phyloP scores from a whole-genome alignment of 2,888 invertebrate genomes.

The Julus scandinavius region DNA sequence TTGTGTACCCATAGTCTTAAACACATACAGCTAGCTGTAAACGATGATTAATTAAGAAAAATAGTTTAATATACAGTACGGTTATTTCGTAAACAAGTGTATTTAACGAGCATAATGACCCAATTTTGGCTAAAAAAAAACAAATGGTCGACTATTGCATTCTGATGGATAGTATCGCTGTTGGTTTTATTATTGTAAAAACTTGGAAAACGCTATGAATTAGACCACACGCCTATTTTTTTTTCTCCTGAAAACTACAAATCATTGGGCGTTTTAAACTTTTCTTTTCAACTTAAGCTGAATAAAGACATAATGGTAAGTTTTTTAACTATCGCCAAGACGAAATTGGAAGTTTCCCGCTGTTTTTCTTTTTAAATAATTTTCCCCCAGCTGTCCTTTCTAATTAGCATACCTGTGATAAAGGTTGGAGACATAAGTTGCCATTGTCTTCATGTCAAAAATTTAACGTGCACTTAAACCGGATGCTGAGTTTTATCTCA shows the following conservation, averaged over 20 bases:
- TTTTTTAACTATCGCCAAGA: not conserved
- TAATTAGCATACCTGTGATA: conserved; percentile 25
- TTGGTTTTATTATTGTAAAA: not conserved
- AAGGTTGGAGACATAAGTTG: conserved; percentile 28
- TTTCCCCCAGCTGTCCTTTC: conserved; percentile 34
- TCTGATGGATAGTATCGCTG: too few species aligned
- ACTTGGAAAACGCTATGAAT: not conserved
- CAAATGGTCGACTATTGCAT: too few species aligned
- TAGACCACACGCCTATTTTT: conserved; percentile 23
- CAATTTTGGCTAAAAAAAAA: too few species aligned
- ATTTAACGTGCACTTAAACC: not conserved
- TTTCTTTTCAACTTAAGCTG: not conserved
- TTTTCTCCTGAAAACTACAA: conserved; percentile 9
- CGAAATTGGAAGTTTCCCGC: conserved; percentile 2
- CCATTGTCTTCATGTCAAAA: conserved; percentile 47
- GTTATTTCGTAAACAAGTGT: too few species aligned
- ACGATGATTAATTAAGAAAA: too few species aligned
- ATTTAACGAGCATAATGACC: too few species aligned
- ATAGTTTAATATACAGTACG: too few species aligned
- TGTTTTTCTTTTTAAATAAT: conserved; percentile 21
- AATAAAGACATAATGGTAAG: not conserved
- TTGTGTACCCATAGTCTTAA: too few species aligned
- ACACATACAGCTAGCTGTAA: too few species aligned
- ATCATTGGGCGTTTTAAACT: conserved; percentile 31
- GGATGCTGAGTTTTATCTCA: conserved; percentile 39